A percentile compares a stretch with the other conserved stretches of the same genome.
Conservation (phyloP, 2,113 vertebrate species). For the Oncorhynchus keta region DNA sequence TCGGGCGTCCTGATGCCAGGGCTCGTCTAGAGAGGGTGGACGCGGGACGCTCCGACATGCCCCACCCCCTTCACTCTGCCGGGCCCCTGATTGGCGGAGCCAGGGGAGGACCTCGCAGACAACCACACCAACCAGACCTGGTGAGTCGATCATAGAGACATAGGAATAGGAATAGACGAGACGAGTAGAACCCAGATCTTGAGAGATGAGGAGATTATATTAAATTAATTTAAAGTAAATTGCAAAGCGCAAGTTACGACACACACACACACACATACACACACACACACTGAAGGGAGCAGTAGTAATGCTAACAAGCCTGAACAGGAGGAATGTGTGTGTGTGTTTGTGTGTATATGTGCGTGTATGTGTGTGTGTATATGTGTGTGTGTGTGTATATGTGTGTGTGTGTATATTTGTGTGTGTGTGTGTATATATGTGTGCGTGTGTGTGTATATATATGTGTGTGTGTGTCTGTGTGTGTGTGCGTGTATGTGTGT, state of each 20-base stretch:
- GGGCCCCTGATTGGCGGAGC: not conserved
- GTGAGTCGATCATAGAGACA: conserved; percentile 52
- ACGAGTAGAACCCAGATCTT: not conserved
- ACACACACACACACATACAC: not conserved
- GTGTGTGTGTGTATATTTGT: too few species aligned
- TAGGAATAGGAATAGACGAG: not conserved
- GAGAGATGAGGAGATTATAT: not conserved
- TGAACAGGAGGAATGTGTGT: too few species aligned
- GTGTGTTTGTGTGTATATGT: too few species aligned
- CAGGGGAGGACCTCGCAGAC: conserved; percentile 50
- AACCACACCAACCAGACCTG: conserved; percentile 46
- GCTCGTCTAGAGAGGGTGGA: conserved; percentile 61
- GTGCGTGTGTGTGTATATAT: too few species aligned
- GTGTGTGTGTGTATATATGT: not conserved
- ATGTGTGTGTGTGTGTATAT: fast-evolving
- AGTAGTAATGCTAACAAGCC: too few species aligned
- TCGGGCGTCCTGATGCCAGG: conserved; percentile 59
- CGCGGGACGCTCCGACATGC: conserved; percentile 57
- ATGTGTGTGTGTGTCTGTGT: not conserved
- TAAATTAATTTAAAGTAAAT: not conserved
- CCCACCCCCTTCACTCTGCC: conserved; percentile 42
- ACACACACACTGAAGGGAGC: too few species aligned
- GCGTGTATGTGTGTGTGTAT: too few species aligned
- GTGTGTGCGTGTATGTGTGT: not conserved
- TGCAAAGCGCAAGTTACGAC: too few species aligned